Conservation (phyloP, 2,113 vertebrate genomes). For the Chloropsis hardwickii region DNA sequence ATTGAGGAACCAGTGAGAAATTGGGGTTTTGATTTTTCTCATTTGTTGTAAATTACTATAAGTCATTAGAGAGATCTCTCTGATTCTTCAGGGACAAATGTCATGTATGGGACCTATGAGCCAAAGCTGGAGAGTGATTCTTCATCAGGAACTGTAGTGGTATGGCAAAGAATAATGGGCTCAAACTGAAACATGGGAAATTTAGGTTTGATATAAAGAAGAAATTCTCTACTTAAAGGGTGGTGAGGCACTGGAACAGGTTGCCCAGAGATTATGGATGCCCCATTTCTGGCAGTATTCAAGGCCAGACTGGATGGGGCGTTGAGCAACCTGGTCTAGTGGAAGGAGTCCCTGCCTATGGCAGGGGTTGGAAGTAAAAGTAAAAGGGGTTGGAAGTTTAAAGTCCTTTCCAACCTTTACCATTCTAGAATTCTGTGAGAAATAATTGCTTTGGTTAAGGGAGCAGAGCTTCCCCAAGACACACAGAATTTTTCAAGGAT, state of each 20-base stretch:
- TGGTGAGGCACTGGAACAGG: neutral
- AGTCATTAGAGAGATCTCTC: neutral
- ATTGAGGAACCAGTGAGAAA: neutral
- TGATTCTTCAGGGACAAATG: neutral
- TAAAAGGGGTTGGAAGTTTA: no score
- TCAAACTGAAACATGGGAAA: neutral
- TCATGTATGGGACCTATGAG: neutral
- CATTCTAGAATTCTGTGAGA: neutral
- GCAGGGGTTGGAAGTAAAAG: no score
- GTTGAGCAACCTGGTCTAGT: neutral
- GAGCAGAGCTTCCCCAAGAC: neutral
- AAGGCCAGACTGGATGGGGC: neutral
- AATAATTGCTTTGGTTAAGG: neutral
- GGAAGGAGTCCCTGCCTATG: no score
- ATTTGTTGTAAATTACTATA: neutral
- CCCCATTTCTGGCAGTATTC: neutral
- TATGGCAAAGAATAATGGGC: neutral
- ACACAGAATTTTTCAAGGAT: neutral
- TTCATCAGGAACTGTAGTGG: neutral
- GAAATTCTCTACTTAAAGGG: neutral
- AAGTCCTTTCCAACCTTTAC: neutral
- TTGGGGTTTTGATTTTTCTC: fast-evolving
- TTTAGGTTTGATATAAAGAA: neutral
- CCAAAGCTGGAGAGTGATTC: neutral
- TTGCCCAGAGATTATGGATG: neutral